Evolutionary conservation across 2,797 vertebrate genomes (phyloP).

Genomic region (Mastacembelus armatus): DNA sequence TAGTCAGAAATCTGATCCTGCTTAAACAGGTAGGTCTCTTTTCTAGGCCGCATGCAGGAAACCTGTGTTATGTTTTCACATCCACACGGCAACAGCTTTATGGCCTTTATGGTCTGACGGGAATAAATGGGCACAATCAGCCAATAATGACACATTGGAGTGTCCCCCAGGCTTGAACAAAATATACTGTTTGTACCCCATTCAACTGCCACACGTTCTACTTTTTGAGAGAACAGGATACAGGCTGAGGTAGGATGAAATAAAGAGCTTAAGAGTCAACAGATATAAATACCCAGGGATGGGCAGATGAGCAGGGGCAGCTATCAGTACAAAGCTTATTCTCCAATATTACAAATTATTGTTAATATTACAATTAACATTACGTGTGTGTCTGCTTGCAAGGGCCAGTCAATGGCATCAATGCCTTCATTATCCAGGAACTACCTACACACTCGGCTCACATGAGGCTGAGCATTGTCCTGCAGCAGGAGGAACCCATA

Average conservation of each 20-base stretch:
- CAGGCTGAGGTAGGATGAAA: neutral
- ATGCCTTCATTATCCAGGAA: too few species aligned
- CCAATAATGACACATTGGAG: neutral
- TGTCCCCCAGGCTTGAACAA: constrained; percentile 4
- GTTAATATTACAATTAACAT: too few species aligned
- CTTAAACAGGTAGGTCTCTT: neutral
- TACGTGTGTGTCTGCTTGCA: too few species aligned
- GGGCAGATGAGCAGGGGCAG: too few species aligned
- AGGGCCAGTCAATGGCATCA: too few species aligned
- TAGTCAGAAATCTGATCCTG: neutral
- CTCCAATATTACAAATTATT: too few species aligned
- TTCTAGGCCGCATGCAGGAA: neutral
- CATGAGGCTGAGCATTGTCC: too few species aligned
- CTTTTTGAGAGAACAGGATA: neutral
- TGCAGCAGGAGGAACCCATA: too few species aligned
- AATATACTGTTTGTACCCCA: neutral
- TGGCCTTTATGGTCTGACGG: neutral
- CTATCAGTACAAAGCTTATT: too few species aligned
- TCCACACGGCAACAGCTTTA: neutral
- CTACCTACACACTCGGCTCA: too few species aligned
- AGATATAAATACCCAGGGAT: too few species aligned
- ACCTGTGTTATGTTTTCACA: neutral
- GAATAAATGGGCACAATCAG: neutral
- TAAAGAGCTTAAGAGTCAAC: too few species aligned
- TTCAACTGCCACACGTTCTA: constrained; percentile 15